Evolutionary conservation across 2,888 invertebrate species (phyloP), one percentile per base, ranked within the genome.

Genomic region (Synanthedon andrenaeformis): DNA sequence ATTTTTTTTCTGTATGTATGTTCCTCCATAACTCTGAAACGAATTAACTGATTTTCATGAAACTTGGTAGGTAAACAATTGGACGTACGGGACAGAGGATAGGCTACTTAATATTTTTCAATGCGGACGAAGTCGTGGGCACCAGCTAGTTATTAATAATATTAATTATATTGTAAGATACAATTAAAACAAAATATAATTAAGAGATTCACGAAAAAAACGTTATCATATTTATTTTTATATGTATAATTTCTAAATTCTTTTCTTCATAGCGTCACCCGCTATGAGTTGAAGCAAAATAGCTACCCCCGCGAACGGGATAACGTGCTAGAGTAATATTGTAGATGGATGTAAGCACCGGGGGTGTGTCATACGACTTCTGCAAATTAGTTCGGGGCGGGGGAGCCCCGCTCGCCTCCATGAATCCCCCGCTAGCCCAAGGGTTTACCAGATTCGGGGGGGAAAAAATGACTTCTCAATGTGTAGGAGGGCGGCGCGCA

Each of bases 381-480:
- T 77, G 79, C 72, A 87, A 87, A 87, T 87, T 87, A 87, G 86
- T 87, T 87, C 87, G 87, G 87, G 87, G 84, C 84, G 86, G 85
- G 85, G 82, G 85, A 76, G 85, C 82, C 70, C 78, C 80, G 67
- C 72, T 65, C 77, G 62, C 59, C 60, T 23, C 35, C 49, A 12
- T 17, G 12, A 58, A 66, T 68, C 60, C 67, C 64, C 59, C 66
- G 57, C 64, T 64, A 64, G 74, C 73, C 72, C 69, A 70, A 72
- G 82, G 83, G 82, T 82, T 83, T 86, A 84, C 84, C 85, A 82
- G 82, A 84, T 85, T 81, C 83, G 79, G 85, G 86, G 86, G 85
- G 83, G 82, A 76, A 85, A 85, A 85, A 86, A 84, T 83, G 73
- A 82, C 79, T 85, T 85, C 84, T 86, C 82, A 86, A 86, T 86